Base-by-base conservation (phyloP, 2,888 invertebrate species). In the Apantesis nais region DNA sequence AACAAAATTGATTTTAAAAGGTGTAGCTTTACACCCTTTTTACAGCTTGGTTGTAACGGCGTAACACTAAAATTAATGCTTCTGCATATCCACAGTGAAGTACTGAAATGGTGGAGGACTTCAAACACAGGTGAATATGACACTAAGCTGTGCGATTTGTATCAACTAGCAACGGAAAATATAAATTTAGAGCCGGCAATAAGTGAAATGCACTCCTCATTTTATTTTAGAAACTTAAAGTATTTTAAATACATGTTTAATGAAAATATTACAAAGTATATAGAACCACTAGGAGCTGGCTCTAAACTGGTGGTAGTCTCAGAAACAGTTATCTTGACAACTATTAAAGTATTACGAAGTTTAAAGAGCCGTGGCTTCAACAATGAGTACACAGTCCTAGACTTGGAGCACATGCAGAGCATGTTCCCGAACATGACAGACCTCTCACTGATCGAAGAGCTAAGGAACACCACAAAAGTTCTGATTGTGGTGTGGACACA, bases 31-130 rank as follows among this genome's bases (percentile, higher is more conserved):
- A 9, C 2, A 2, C 48, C 48, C 22, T 48, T 22, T 22, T 22
- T 48, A 48, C 8, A n/a, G n/a, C 2, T n/a, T n/a, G n/a, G 48
- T 52, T 52, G 5, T 34, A 34, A 4, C 5, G 34, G 34, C 34
- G 34, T 34, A 34, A 34, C 34, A 34, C 34, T 34, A 5, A 60
- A 29, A 0, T 60, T 37, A 60, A 31, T 62, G 9, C 41, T 25
- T 29, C 25, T 62, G 22, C n/a, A 52, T 14, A 52, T 60, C 29
- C 69, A 69, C 16, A 44, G 60, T 37, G 37, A 2, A 37, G n/a
- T 69, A 7, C 74, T 76, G 67, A 74, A 67, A 31, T 76, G 76
- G 80, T 80, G 80, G 80, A 74, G 72, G 74, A 29, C 25, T 34
- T 34, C 0, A 37, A 34, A 58, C 41, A 66, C 34, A n/a, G 65